Base-by-base conservation (phyloP, 2,113 vertebrate species). In the Petrocephalus zakoni region DNA sequence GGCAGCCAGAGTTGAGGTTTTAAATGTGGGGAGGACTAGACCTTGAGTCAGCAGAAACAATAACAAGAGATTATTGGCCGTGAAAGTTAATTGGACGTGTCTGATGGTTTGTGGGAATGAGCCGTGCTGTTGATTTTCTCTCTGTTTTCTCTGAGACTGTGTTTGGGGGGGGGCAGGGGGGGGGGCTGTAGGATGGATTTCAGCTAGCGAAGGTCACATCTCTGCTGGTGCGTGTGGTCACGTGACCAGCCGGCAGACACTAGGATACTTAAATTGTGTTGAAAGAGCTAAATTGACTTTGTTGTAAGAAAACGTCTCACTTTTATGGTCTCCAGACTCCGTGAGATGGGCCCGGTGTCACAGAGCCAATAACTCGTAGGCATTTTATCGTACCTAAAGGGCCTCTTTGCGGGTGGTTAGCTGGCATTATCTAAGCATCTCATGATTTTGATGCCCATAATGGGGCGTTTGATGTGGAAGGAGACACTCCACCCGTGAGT, bases 51-150 rank as follows among this genome's bases (percentile, higher is more conserved):
- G 84, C 84, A 86, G n/a, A 86, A 86, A 55, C 19, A 49, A 37
- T 85, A 85, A 55, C 84, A 25, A 21, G 49, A 86, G 49, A 55
- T 55, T 53, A 53, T 25, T 55, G 49, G 84, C 51, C 29, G 25
- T 86, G 51, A 86, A 25, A 86, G 84, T 86, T 55, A 53, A 55
- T 55, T 53, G 25, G 56, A n/a, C 25, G 84, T 86, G 84, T 52
- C 84, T 86, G 15, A 86, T 83, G 81, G 81, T 83, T 83, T 83
- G 25, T 34, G 84, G n/a, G 51, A 34, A 55, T 83, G 46, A 46
- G 37, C 81, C 1, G 42, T 83, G 22, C 51, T 34, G 49, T 34
- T 55, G 51, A 52, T 34, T 53, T 55, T 86, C n/a, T 83, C 34
- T n/a, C 46, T 29, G 29, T 86, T 53, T 34, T 29, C 22, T 34